Percentiles rank a stretch among this genome's conserved stretches.
Evolutionary conservation across 2,113 vertebrate genomes (phyloP).

Genomic region (Eulacestoma nigropectus): DNA sequence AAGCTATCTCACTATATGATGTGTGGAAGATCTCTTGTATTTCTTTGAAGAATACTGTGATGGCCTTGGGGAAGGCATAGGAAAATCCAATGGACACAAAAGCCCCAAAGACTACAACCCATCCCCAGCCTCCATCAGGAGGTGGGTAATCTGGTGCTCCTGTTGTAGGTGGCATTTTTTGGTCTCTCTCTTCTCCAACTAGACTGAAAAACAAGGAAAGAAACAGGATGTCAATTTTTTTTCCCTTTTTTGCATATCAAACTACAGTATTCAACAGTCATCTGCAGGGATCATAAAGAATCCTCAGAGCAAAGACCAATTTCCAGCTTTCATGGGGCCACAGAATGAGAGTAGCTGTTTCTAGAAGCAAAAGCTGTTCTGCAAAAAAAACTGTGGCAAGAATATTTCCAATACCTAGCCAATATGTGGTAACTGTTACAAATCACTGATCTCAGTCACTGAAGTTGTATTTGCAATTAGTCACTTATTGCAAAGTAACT

Average conservation of each 20-base stretch:
- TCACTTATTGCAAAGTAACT: neutral
- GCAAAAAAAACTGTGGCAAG: neutral
- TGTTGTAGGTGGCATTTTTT: constrained; percentile 78
- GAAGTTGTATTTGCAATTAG: neutral
- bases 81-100: constrained; percentile 98
- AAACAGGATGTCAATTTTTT: neutral
- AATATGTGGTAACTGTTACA: neutral
- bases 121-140: constrained; percentile 96
- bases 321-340: neutral
- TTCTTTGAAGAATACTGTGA: constrained; percentile 96
- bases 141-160: constrained; percentile 63
- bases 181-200: constrained; percentile 17
- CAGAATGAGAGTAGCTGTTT: neutral
- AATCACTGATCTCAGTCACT: neutral
- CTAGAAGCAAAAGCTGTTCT: neutral
- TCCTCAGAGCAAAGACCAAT: neutral
- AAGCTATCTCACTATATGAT: constrained; percentile 88
- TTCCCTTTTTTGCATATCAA: neutral
- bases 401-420: neutral
- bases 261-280: neutral
- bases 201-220: constrained; percentile 21
- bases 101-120: constrained; percentile 86
- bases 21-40: constrained; percentile 88
- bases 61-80: constrained; percentile 94
- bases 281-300: neutral